phyloP scores from a whole-genome alignment of 2,113 vertebrate genomes.

The Prinia subflava region DNA sequence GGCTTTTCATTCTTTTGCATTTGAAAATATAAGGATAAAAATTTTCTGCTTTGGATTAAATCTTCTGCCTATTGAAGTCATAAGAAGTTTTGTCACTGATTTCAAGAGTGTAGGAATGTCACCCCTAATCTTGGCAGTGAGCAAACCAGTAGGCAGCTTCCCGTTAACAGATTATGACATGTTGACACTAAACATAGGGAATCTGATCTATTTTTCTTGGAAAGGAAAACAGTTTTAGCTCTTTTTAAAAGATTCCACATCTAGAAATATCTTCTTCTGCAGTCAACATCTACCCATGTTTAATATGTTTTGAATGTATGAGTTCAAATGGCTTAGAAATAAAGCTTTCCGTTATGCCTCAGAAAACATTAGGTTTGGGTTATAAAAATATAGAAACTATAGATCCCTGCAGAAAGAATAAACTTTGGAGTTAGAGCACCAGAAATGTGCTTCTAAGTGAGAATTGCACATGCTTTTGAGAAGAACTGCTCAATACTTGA shows the following conservation, averaged over 20 bases:
- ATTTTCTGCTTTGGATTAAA: background rate
- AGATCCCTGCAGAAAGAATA: background rate
- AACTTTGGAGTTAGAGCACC: background rate
- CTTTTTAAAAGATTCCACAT: background rate
- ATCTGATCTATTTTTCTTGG: conserved; percentile 20
- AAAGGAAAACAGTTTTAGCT: background rate
- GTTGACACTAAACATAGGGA: background rate
- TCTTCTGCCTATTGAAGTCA: background rate
- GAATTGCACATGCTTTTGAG: background rate
- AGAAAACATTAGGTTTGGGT: conserved; percentile 23
- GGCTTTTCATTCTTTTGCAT: background rate
- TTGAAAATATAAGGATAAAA: background rate
- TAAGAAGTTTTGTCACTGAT: background rate
- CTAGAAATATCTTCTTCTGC: background rate
- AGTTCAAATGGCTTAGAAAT: background rate
- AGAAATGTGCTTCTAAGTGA: background rate
- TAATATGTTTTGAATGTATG: background rate
- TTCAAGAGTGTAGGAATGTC: background rate
- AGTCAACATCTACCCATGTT: background rate
- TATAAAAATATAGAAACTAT: background rate
- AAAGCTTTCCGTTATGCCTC: background rate
- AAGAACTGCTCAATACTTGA: background rate
- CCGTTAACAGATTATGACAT: conserved; percentile 5
- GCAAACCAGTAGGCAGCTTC: conserved; percentile 11
- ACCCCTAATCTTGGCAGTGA: background rate